Conservation (phyloP, 2,113 vertebrate genomes). For the Paracanthobrama guichenoti region DNA sequence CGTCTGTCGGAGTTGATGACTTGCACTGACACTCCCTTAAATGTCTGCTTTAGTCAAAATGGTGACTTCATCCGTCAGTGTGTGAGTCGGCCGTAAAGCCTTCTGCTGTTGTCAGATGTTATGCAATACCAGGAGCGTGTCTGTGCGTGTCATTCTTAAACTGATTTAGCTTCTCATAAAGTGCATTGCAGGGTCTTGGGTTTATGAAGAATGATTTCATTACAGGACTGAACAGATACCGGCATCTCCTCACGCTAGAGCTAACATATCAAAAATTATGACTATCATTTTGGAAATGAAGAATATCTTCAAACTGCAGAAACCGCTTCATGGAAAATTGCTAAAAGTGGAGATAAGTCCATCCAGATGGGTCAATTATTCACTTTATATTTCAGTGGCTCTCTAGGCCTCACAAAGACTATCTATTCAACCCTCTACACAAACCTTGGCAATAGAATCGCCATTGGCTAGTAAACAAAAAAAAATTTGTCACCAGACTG, state of each 20-base stretch:
- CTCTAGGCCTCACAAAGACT: background rate
- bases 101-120: conserved; percentile 27
- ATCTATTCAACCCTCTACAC: too few relatives aligned
- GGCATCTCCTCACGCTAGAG: background rate
- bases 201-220: conserved; percentile 56
- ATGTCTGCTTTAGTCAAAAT: conserved; percentile 19
- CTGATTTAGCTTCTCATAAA: conserved; percentile 26
- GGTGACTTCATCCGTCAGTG: conserved; percentile 23
- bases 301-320: background rate
- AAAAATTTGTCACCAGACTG: too few relatives aligned
- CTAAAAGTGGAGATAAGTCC: background rate
- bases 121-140: conserved; percentile 61
- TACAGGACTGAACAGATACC: conserved; percentile 41
- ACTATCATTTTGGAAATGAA: background rate
- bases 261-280: background rate
- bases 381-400: background rate
- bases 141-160: conserved; percentile 62
- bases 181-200: conserved; percentile 34
- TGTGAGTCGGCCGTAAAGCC: background rate
- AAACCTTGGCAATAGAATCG: too few relatives aligned
- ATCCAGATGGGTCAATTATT: background rate
- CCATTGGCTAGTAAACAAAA: too few relatives aligned
- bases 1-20: conserved; percentile 8
- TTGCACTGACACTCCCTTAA: background rate
- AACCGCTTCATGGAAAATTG: background rate